Evolutionary conservation across 2,797 vertebrate genomes (phyloP), one percentile per base, ranked within the genome.

Genomic region (Novumbra hubbsi): DNA sequence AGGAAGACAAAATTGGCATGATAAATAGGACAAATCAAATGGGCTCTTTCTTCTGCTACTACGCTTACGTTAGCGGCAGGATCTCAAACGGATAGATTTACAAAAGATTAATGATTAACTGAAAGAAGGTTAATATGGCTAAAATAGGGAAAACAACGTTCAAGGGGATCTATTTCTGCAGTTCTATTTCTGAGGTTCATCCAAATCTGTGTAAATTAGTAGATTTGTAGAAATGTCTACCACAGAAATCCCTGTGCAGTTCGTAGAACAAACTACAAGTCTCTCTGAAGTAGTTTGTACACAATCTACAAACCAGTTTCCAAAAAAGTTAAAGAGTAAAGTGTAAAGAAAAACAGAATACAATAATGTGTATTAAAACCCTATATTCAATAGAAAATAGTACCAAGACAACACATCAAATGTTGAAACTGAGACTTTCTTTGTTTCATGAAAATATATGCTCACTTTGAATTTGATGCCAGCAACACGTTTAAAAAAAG

Each of bases 1-100:
- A 72, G 79, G 63, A 65, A 12, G 55, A 60, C 21, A 27, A 60
- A 57, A 60, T 3, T 12, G 15, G 55, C 21, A 4, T 60, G 55
- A 60, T 60, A 60, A 60, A 60, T 14, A 24, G 21, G 55, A 60
- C 1, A 60, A 60, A 60, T 60, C 55, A 27, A 24, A 60, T 21
- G 55, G 19, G 55, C 55, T 60, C 21, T 60, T 27, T 4, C 55
- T 60, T 60, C 55, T 60, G 55, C 24, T 60, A 24, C 11, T 24
- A 17, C 24, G 55, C 55, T 60, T 60, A 60, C 55, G 24, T 60
- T 27, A 60, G 55, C 21, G 24, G 55, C 55, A 60, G 55, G n/a
- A 60, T 21, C 55, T 60, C 55, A 60, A 60, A 60, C 9, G 41
- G 4, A 1, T 3, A 21, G 21, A 24, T 24, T 60, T 60, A 60